Base-by-base conservation (phyloP, 2,888 invertebrate species). In the Microctonus brassicae region DNA sequence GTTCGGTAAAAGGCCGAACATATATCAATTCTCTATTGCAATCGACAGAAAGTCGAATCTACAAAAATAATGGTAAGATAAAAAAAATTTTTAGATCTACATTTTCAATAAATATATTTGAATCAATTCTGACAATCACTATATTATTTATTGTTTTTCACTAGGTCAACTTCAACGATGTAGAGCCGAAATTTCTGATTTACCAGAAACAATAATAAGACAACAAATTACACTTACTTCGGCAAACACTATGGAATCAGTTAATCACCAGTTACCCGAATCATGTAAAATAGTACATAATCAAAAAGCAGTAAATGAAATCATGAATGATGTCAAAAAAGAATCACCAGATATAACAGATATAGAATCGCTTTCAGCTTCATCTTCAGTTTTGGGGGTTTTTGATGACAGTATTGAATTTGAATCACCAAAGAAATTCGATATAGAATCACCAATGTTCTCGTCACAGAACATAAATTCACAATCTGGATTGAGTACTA, bases 401-500 rank as follows among this genome's bases (percentile, higher is more conserved):
- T n/a, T 22, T 6, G 17, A 47, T 47, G 34, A 34, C 20, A 57
- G 65, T 53, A 61, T 58, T 17, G 33, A 66, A 20, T 57, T n/a
- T 33, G 69, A 69, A 60, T 65, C 62, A 5, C 34, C 53, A n/a
- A 60, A 26, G 22, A 26, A 55, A 11, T 11, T 55, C 11, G 67
- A 72, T 22, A 53, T 64, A n/a, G n/a, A 29, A 7, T 64, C 72
- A 9, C 9, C 57, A 2, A 17, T 24, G 6, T 70, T 69, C 20
- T 64, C 70, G 39, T 52, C 29, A n/a, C 61, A 33, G 2, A 52
- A 33, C 26, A 65, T 64, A 29, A 11, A 17, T 0, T 62, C 71
- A 5, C 68, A 73, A 1, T 53, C 58, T 6, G 70, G 66, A 29
- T 66, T 70, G 1, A 57, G 47, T 26, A 63, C 57, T 20, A 24